Conservation (phyloP, 2,113 vertebrate genomes). For the Tylochromis polylepis region DNA sequence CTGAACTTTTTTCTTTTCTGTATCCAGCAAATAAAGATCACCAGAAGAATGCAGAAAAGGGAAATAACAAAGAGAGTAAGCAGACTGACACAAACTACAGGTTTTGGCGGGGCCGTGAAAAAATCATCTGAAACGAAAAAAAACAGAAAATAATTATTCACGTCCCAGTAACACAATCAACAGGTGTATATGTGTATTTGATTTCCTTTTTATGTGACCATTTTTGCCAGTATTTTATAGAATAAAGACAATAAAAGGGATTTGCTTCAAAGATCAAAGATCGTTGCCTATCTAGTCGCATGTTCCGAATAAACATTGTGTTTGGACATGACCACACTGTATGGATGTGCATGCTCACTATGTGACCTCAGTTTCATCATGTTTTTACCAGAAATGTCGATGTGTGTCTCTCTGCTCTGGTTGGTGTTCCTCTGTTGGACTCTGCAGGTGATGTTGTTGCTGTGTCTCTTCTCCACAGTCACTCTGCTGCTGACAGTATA, state of each 20-base stretch:
- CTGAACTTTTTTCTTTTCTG: neutral
- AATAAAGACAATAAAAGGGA: neutral
- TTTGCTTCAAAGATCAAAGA: neutral
- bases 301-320: neutral
- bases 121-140: neutral
- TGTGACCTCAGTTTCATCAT: neutral
- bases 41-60: neutral
- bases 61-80: neutral
- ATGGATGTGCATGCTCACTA: rapidly evolving
- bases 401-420: neutral
- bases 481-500: neutral
- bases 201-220: neutral
- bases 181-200: neutral
- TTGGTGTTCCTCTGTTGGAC: neutral
- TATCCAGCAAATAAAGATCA: neutral
- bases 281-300: neutral
- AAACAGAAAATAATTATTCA: neutral
- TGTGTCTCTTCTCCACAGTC: neutral
- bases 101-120: rapidly evolving
- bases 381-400: neutral
- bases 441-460: neutral
- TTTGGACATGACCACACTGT: neutral
- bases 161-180: neutral
- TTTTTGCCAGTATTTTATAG: neutral
- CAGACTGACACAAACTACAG: neutral